Base-by-base conservation (phyloP, 53 echinoderm and acorn worm species). In the Echinarachnius parma region DNA sequence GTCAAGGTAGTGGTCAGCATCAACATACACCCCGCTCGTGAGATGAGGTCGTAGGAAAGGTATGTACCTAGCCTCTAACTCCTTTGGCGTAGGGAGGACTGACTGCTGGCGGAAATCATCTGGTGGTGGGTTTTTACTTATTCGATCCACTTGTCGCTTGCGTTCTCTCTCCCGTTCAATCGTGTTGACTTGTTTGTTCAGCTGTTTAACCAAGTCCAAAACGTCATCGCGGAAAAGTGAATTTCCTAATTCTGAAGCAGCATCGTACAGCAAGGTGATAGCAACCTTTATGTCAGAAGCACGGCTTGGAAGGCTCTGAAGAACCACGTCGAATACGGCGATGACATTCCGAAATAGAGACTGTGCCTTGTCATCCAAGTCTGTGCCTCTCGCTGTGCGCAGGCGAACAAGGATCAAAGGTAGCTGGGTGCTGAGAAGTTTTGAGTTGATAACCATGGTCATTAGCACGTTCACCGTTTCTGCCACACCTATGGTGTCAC, bases 1-100 rank as follows among this genome's bases (percentile, higher is more conserved):
- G 56, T 94, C 95, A 14, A 93, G 83, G 33, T 93, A 93, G 57
- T 93, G 93, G 22, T 89, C 70, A 11, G 61, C 80, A 53, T 80
- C 74, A 9, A 48, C 64, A 59, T 88, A 93, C 16, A 61, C 63
- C 1, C 93, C 93, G 29, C 79, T 79, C 3, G 66, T 61, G 29
- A 86, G 71, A 66, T 93, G 89, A 34, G 66, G 68, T 25, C 93
- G 74, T 4, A 93, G 66, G 34, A 77, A 93, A 9, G 89, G 89
- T 62, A 64, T 64, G 11, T 67, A 49, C 2, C 67, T 70, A 0
- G 22, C 66, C 36, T 62, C 39, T 20, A 93, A 46, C 46, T 93
- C 93, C 1, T 39, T 36, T 9, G 59, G 16, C 2, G 59, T 67
- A 2, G 89, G 93, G 21, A 93, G 62, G 34, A 93, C 78, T 2